Conservation (phyloP, 92 coral and sea anemone species). For the Palythoa heliodiscus region DNA sequence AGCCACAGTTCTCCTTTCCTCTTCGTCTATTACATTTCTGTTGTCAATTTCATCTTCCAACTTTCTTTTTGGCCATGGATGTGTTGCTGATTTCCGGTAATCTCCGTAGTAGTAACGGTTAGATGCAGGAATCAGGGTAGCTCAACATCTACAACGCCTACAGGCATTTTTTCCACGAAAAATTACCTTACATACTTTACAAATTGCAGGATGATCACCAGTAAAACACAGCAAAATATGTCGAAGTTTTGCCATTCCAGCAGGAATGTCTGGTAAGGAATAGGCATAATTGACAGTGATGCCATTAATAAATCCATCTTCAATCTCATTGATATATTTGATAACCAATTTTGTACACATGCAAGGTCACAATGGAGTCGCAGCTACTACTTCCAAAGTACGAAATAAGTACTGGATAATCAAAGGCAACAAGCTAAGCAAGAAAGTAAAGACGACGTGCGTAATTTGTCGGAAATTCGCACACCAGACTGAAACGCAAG, state of each 20-base stretch:
- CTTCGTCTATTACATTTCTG: conserved; percentile 52
- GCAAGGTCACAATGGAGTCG: too few species aligned
- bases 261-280: conserved; percentile 33
- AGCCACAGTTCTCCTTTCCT: conserved; percentile 43
- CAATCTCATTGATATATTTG: conserved; percentile 40
- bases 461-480: too few species aligned
- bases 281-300: conserved; percentile 12
- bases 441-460: too few species aligned
- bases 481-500: too few species aligned
- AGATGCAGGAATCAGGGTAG: background rate
- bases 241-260: conserved; percentile 39
- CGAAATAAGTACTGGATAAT: too few species aligned
- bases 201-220: conserved; percentile 64
- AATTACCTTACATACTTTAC: conserved; percentile 57
- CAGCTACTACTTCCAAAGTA: too few species aligned
- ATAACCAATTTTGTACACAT: too few species aligned
- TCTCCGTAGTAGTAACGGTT: conserved; percentile 62
- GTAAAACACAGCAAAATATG: conserved; percentile 58
- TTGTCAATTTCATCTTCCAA: conserved; percentile 47
- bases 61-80: conserved; percentile 58
- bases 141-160: conserved; percentile 55
- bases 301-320: conserved; percentile 49
- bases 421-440: conserved; percentile 45
- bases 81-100: conserved; percentile 48
- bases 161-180: conserved; percentile 63